phyloP scores from a whole-genome alignment of 2,113 vertebrate species.

The Megaceryle maxima region DNA sequence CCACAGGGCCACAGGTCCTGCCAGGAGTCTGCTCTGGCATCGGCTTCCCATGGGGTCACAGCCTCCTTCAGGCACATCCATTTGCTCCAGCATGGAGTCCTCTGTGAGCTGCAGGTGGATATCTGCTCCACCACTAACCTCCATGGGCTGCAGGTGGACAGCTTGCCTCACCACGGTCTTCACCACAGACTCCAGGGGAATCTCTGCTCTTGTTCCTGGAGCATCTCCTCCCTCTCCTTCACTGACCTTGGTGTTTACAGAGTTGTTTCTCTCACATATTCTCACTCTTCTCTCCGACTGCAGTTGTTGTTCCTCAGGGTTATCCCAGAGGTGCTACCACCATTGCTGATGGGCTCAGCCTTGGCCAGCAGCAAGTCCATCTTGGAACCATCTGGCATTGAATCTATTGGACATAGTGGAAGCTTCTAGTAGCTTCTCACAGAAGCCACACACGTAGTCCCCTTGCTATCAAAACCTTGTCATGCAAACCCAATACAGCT shows the following conservation, averaged over 20 bases:
- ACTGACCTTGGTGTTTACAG: neutral
- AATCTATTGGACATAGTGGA: no score
- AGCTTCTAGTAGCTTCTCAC: neutral
- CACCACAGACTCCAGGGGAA: neutral
- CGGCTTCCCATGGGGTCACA: neutral
- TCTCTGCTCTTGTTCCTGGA: neutral
- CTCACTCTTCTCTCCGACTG: neutral
- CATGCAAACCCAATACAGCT: neutral
- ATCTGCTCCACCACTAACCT: neutral
- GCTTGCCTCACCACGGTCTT: neutral
- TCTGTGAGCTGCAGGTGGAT: neutral
- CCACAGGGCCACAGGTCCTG: neutral
- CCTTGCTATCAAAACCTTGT: neutral
- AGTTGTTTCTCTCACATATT: neutral
- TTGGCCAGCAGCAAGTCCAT: neutral
- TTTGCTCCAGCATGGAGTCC: neutral
- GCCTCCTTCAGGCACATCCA: neutral
- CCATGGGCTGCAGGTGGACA: neutral
- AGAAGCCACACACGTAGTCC: neutral
- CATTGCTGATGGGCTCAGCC: rapidly evolving
- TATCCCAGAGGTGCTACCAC: neutral
- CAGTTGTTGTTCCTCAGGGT: neutral
- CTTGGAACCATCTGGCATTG: no score
- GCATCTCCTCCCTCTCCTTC: neutral
- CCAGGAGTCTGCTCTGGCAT: neutral